A percentile compares a stretch with the other conserved stretches of the same genome.
Conservation (phyloP, 2,113 vertebrate genomes). For the Psammodynastes pulverulentus region DNA sequence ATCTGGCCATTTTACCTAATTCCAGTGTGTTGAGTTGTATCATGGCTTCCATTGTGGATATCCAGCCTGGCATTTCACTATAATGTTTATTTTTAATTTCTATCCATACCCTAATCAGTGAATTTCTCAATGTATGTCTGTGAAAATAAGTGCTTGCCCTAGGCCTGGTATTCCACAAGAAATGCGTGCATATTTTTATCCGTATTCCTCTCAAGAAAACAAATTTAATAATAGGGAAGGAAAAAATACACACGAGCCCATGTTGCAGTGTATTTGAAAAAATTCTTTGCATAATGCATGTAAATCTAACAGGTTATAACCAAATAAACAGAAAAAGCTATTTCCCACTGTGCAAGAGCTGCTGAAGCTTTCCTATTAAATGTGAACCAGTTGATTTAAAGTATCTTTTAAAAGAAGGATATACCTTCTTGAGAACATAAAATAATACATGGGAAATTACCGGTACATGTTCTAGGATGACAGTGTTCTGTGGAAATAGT, state of each 20-base stretch:
- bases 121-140: too few species aligned
- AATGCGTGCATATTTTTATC: slow-evolving; percentile 46
- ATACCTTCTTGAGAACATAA: neutral
- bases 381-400: neutral
- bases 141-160: too few species aligned
- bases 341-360: neutral
- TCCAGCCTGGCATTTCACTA: too few species aligned
- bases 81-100: too few species aligned
- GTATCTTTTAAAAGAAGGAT: neutral
- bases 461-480: neutral
- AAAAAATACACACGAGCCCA: neutral
- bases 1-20: too few species aligned
- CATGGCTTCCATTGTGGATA: too few species aligned
- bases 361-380: neutral
- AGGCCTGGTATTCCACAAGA: too few species aligned
- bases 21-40: too few species aligned
- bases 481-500: neutral
- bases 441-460: neutral
- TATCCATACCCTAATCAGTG: too few species aligned
- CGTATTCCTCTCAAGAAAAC: slow-evolving; percentile 28
- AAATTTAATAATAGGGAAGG: slow-evolving; percentile 2
- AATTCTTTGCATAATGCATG: neutral
- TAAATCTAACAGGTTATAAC: neutral
- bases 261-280: slow-evolving; percentile 15
- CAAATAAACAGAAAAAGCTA: neutral